Conservation (phyloP, 2,888 invertebrate genomes). For the Apeira syringaria region DNA sequence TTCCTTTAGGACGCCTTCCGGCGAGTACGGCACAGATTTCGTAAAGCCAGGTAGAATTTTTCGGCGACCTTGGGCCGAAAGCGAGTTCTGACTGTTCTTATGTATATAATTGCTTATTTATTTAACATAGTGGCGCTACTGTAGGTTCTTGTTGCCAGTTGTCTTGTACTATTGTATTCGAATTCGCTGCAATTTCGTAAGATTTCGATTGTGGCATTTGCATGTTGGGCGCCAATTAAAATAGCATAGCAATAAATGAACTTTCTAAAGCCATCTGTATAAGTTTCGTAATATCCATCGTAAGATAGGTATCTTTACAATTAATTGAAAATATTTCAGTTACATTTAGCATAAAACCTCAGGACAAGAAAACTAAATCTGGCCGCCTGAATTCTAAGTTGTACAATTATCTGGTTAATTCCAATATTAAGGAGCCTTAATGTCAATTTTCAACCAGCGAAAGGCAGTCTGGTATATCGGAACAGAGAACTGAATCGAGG, state of each 20-base stretch:
- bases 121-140: constrained; percentile 36
- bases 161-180: constrained; percentile 2
- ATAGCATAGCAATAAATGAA: constrained; percentile 13
- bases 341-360: too few relatives aligned
- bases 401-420: constrained; percentile 1
- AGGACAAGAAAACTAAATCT: too few relatives aligned
- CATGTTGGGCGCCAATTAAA: constrained; percentile 18
- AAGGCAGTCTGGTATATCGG: constrained; percentile 5
- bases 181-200: constrained; percentile 5
- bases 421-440: constrained; percentile 11
- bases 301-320: too few relatives aligned
- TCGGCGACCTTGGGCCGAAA: constrained; percentile 50
- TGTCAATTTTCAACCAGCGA: constrained; percentile 8
- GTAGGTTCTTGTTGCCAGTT: constrained; percentile 8
- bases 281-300: too few relatives aligned
- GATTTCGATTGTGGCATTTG: constrained; percentile 15
- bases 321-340: too few relatives aligned
- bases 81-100: constrained; percentile 36
- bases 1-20: constrained; percentile 27
- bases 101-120: constrained; percentile 40
- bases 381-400: too few relatives aligned
- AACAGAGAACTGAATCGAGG: constrained; percentile 6
- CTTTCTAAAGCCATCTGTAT: constrained; percentile 20
- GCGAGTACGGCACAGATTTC: constrained; percentile 41
- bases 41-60: constrained; percentile 48